Base-by-base conservation (phyloP, 2,888 invertebrate genomes). In the Operophtera brumata region DNA sequence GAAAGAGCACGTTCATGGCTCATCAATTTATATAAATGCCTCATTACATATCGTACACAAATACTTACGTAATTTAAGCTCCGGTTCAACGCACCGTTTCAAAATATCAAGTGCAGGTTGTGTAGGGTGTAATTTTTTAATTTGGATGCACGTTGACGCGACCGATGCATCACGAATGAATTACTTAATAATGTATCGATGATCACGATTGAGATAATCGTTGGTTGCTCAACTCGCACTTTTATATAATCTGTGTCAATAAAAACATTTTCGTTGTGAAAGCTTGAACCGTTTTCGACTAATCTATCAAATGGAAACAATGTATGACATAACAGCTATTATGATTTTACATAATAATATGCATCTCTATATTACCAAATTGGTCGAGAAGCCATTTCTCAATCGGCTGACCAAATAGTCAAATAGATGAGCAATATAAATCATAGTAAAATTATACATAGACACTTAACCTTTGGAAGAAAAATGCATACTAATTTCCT, bases 11-110 rank as follows among this genome's bases (percentile, higher is more conserved):
- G 54, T 61, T 64, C 55, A 59, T 54, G 57, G 69, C 64, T 75
- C 82, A 80, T 82, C 82, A 82, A 84, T 82, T 84, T 77, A 75
- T 80, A 73, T 75, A 81, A 83, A 80, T 74, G 72, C 72, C 75
- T 81, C 81, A 84, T 83, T 83, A 82, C 76, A 71, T 64, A 64
- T 70, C 73, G 77, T 76, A 79, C 72, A 80, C 70, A 76, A 71
- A 67, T 60, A 57, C 54, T 75, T 77, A 65, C 70, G 72, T 61
- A 73, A 77, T 55, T 42, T 45, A 13, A 56, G 44, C 61, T 71
- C 66, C 74, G 79, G 81, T 74, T 80, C 80, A 71, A 73, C 61
- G 78, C 60, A 71, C 77, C 59, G 67, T 77, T 82, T 74, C 81
- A 64, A 73, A 74, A 79, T 71, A 61, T 70, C 69, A 74, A 71